These are phyloP conservation scores for Sebastes ruberrimus DNA, from an alignment of 2,797 vertebrate species.

Conservation along the genomic window DNA sequence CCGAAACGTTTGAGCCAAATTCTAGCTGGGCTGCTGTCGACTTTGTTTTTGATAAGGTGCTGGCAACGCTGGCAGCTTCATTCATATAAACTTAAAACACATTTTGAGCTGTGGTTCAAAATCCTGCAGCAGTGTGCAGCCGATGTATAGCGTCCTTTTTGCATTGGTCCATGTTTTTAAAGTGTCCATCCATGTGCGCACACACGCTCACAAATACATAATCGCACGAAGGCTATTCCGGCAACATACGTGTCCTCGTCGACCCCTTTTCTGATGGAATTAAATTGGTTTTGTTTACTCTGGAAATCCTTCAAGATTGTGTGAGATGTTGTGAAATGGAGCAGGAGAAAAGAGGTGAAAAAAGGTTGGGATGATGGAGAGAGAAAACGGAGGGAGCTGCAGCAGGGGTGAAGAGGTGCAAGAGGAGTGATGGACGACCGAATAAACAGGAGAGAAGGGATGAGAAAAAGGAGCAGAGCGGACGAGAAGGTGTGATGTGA, in stretches of 20 bases:
- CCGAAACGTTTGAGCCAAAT: constrained; percentile 8
- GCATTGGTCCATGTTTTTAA: not conserved
- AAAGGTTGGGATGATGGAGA: constrained; percentile 29
- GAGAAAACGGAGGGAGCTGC: constrained; percentile 5
- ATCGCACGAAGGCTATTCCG: not conserved
- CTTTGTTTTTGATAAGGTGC: constrained; percentile 20
- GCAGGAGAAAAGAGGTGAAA: constrained; percentile 28
- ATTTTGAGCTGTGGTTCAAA: not conserved
- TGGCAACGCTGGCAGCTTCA: not conserved
- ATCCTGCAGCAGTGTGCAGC: not conserved
- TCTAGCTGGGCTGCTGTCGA: not conserved
- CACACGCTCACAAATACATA: not conserved
- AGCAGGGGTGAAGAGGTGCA: constrained; percentile 38
- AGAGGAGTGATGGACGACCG: constrained; percentile 33
- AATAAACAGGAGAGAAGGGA: constrained; percentile 25
- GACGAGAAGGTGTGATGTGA: constrained; percentile 47
- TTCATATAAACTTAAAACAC: not conserved
- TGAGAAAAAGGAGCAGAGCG: not conserved
- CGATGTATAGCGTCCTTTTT: not conserved
- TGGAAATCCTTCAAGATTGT: constrained; percentile 8
- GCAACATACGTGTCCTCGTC: not conserved
- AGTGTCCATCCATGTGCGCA: not conserved
- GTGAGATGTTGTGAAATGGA: constrained; percentile 24
- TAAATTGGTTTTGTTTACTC: constrained; percentile 54
- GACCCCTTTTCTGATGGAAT: constrained; percentile 10